These are phyloP conservation scores for Cataglyphis albicans DNA, from an alignment of 2,888 invertebrate genomes.

Conservation along the genomic window DNA sequence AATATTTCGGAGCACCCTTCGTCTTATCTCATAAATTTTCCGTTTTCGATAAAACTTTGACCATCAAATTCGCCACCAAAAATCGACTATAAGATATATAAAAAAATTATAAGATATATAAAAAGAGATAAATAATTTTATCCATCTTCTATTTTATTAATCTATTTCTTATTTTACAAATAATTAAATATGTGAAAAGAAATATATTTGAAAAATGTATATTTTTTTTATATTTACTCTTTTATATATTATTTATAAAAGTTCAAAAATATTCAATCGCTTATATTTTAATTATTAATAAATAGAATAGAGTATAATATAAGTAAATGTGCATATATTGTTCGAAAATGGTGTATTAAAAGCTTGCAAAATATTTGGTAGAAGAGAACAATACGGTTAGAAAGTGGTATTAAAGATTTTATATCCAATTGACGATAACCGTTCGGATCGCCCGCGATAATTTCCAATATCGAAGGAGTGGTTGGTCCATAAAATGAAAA, in stretches of 20 bases:
- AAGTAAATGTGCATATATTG: not conserved
- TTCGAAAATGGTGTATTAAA: conserved; percentile 29
- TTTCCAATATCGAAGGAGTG: conserved; percentile 34
- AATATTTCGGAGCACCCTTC: conserved; percentile 6
- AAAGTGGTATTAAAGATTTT: conserved; percentile 35
- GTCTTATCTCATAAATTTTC: conserved; percentile 40
- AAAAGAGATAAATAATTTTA: not conserved
- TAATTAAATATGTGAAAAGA: not conserved
- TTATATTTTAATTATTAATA: not conserved
- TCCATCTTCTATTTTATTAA: not conserved
- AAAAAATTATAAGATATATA: not conserved
- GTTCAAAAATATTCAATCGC: not conserved
- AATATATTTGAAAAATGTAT: not conserved
- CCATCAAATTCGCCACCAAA: conserved; percentile 19
- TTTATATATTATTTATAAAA: not conserved
- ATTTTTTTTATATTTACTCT: not conserved
- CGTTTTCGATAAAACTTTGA: conserved; percentile 63
- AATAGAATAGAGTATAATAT: not conserved
- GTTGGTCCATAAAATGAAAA: conserved; percentile 42
- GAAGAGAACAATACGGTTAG: conserved; percentile 10
- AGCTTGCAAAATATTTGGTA: conserved; percentile 20
- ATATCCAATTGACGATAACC: conserved; percentile 35
- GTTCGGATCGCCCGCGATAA: conserved; percentile 26
- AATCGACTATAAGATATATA: not conserved
- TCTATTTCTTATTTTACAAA: conserved; percentile 8